These are phyloP conservation scores for Caenorhabditis uteleia DNA, from an alignment of 2,888 invertebrate species.

Conservation along the genomic window DNA sequence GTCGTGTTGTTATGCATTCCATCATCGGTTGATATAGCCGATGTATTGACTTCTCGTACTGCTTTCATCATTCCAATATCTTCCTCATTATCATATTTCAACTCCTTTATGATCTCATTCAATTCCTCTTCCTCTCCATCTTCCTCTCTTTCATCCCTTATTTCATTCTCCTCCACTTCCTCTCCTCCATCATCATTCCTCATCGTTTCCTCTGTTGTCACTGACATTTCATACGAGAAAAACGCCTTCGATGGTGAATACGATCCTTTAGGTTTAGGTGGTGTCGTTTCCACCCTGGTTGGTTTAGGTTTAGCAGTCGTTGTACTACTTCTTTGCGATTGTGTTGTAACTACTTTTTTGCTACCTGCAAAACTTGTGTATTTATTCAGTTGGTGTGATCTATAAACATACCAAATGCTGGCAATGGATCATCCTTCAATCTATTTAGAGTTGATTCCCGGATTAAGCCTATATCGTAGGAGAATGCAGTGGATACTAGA, in stretches of 20 bases:
- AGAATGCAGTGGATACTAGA: constrained; percentile 27
- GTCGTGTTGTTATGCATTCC: too few relatives aligned
- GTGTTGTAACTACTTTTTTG: constrained; percentile 5
- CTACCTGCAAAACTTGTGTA: constrained; percentile 7
- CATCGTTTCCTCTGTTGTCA: neutral
- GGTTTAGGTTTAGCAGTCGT: neutral
- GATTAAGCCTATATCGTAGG: constrained; percentile 49
- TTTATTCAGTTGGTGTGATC: constrained; percentile 3
- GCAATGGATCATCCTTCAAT: constrained; percentile 45
- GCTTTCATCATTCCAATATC: constrained; percentile 8
- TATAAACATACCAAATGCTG: constrained; percentile 42
- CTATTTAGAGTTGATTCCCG: constrained; percentile 36
- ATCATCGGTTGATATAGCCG: too few relatives aligned
- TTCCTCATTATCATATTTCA: constrained; percentile 26
- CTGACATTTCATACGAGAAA: constrained; percentile 28
- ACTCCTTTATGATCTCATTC: constrained; percentile 30
- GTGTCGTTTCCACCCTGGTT: constrained; percentile 5
- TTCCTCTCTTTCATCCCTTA: constrained; percentile 11
- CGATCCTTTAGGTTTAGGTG: constrained; percentile 17
- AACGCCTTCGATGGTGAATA: constrained; percentile 37
- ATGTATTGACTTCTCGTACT: constrained; percentile 1
- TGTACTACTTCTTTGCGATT: neutral
- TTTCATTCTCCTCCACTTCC: constrained; percentile 26
- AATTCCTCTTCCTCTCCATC: constrained; percentile 22
- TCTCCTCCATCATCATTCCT: constrained; percentile 9